Percentiles rank a stretch among this genome's conserved stretches.
Evolutionary conservation across 2,797 vertebrate species (phyloP).

Genomic region (Mastacembelus armatus): DNA sequence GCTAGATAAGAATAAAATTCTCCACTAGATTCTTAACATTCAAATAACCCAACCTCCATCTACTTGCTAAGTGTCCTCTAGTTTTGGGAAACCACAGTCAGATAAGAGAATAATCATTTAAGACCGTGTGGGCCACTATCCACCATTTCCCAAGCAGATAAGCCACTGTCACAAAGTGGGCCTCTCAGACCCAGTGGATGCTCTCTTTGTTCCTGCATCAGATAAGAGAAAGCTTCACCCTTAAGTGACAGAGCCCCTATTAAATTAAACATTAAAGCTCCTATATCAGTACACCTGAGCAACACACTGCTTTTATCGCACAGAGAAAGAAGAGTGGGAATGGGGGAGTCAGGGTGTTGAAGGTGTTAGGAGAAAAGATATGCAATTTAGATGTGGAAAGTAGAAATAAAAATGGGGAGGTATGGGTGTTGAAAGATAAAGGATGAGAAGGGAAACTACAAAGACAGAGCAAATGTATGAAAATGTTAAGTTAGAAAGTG

Average conservation of each 20-base stretch:
- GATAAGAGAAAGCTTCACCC: constrained; percentile 69
- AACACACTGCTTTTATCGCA: constrained; percentile 31
- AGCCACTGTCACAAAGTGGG: constrained; percentile 65
- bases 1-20: constrained; percentile 19
- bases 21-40: constrained; percentile 12
- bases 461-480: constrained; percentile 37
- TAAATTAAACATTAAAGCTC: constrained; percentile 68
- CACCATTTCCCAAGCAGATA: constrained; percentile 70
- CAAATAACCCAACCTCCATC: constrained; percentile 19
- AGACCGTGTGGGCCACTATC: constrained; percentile 50
- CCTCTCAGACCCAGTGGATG: constrained; percentile 64
- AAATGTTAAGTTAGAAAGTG: constrained; percentile 30
- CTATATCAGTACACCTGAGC: constrained; percentile 57
- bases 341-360: background rate
- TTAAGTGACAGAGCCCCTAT: constrained; percentile 67
- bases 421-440: constrained; percentile 8
- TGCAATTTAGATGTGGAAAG: constrained; percentile 43
- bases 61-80: constrained; percentile 18
- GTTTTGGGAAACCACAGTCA: constrained; percentile 39
- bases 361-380: constrained; percentile 31
- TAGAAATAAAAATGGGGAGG: constrained; percentile 40
- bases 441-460: constrained; percentile 24
- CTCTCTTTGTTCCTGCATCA: constrained; percentile 67
- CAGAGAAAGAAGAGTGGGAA: constrained; percentile 24
- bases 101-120: constrained; percentile 61